A percentile compares a stretch with the other conserved stretches of the same genome.
Evolutionary conservation across 1,140 invertebrate genomes (phyloP).

Genomic region (Anoplophora glabripennis): DNA sequence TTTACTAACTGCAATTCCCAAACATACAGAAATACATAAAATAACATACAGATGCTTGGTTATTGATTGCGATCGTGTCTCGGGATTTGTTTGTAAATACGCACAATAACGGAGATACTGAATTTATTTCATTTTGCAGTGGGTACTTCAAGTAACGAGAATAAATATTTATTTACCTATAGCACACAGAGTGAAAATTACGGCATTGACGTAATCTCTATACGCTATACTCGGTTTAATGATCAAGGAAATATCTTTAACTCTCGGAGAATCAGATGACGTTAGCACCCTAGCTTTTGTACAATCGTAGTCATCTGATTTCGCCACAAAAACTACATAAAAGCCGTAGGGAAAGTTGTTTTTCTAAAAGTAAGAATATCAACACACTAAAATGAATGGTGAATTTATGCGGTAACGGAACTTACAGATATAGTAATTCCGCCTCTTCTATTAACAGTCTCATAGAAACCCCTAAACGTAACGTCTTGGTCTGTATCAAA

Average conservation of each 20-base stretch:
- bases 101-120: no score
- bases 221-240: constrained; percentile 59
- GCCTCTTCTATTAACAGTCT: constrained; percentile 69
- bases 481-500: constrained; percentile 72
- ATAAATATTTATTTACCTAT: constrained; percentile 21
- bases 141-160: neutral
- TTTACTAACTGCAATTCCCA: no score
- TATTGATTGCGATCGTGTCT: no score
- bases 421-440: constrained; percentile 68
- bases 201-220: constrained; percentile 62
- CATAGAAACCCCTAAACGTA: constrained; percentile 66
- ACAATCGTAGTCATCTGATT: constrained; percentile 72
- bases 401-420: constrained; percentile 2
- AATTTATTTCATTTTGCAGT: no score
- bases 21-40: no score
- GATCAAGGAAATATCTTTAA: constrained; percentile 57
- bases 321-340: constrained; percentile 79
- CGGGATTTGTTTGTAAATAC: no score
- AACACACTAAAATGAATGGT: neutral
- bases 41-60: no score
- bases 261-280: constrained; percentile 39
- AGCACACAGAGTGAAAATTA: constrained; percentile 51
- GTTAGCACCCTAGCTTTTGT: constrained; percentile 45
- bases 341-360: constrained; percentile 68
- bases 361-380: constrained; percentile 53